Evolutionary conservation across 1,140 invertebrate genomes (phyloP), one percentile per base, ranked within the genome.

Genomic region (Zaprionus inermis): DNA sequence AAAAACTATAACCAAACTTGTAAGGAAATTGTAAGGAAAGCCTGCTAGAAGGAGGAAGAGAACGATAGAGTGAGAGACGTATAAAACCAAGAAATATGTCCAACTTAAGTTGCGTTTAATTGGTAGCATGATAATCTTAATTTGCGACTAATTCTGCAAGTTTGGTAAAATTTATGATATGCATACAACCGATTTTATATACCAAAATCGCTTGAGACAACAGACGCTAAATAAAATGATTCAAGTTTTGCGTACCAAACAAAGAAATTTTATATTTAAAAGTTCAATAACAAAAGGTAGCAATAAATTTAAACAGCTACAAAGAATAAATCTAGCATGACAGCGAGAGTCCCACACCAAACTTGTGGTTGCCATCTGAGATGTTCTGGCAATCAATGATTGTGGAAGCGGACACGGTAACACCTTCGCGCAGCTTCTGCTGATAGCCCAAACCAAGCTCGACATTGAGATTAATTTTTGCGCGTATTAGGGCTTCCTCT

Each of bases 371-470:
- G 9, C 84, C 85, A 20, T 70, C 55, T 7, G 20, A 59, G 1
- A 76, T 7, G 34, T 76, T 58, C 12, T 28, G 7, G 14, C 66
- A 34, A 11, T 81, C 78, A 3, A 89, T 34, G 0, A 89, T 20
- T 1, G 78, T 54, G 5, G 84, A 89, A 6, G 84, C 56, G n/a
- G 85, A 84, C 10, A 69, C 68, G 0, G 67, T 84, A 22, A 89
- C 55, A 20, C 81, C 81, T 1, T 90, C 84, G 5, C 60, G 22
- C 7, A 89, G 18, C 54, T 90, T 81, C 49, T 89, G 85, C 12
- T 89, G 71, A n/a, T 74, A 89, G 11, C 84, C 84, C 20, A 89
- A 12, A 6, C 84, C 84, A n/a, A 89, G 6, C 44, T 89, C 80
- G 9, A 58, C 38, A 0, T 54, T 46, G 9, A 28, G 78, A 44